phyloP scores from a whole-genome alignment of 2,888 invertebrate species.

The Gastracanthus pulcherrimus region DNA sequence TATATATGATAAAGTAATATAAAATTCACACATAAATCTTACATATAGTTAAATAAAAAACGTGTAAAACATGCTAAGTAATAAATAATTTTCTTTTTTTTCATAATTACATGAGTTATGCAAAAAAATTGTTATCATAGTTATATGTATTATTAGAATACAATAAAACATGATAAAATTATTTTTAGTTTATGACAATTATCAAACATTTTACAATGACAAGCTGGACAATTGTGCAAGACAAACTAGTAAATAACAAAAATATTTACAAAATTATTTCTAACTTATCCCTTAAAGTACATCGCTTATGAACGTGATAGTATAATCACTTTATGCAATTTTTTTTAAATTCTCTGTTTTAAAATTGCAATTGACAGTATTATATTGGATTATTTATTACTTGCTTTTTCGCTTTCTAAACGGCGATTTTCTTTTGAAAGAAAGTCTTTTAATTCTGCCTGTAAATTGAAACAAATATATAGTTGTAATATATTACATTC shows the following conservation, averaged over 20 bases:
- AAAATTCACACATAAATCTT: too few relatives aligned
- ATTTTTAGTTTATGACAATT: background rate
- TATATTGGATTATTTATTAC: conserved; percentile 46
- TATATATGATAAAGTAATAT: too few relatives aligned
- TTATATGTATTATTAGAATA: background rate
- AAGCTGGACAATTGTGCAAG: background rate
- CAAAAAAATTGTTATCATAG: background rate
- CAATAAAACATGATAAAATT: background rate
- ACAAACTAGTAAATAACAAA: background rate
- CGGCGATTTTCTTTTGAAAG: conserved; percentile 2
- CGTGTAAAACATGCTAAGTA: background rate
- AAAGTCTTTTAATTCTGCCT: conserved; percentile 11
- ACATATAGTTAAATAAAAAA: background rate
- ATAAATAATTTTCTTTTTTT: background rate
- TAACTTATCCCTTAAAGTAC: background rate
- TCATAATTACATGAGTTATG: background rate
- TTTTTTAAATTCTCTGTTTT: conserved; percentile 24
- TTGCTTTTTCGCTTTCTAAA: conserved; percentile 50
- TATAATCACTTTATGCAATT: background rate
- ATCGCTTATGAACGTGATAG: background rate
- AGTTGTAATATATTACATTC: background rate
- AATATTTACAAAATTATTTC: conserved; percentile 3
- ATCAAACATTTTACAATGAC: background rate
- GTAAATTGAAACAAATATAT: background rate
- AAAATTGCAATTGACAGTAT: background rate